Evolutionary conservation across 2,113 vertebrate species (phyloP).

Genomic region (Poicephalus gulielmi): DNA sequence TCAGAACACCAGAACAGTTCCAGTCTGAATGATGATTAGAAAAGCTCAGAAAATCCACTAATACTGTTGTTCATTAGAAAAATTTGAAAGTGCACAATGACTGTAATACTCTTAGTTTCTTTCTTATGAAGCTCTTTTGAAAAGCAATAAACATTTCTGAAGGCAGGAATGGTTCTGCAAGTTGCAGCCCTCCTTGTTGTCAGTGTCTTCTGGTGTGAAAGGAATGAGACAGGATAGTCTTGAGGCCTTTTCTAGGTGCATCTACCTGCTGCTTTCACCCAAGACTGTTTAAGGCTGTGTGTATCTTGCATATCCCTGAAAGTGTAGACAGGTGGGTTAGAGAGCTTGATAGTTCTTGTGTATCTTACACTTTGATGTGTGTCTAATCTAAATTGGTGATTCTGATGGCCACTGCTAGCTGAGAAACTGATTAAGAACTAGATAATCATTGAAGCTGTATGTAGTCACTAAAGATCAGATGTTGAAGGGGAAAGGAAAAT

Average conservation of each 20-base stretch:
- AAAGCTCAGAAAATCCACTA: not conserved
- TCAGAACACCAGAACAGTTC: not conserved
- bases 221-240: not conserved
- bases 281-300: not conserved
- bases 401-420: not conserved
- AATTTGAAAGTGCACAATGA: not conserved
- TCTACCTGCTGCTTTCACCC: not conserved
- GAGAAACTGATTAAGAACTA: not conserved
- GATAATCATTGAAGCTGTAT: not conserved
- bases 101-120: not conserved
- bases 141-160: not conserved
- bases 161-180: not conserved
- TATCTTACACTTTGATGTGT: not conserved
- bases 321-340: not conserved
- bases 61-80: not conserved
- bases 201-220: not conserved
- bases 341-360: not conserved
- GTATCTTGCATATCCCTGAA: not conserved
- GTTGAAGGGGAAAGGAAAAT: not conserved
- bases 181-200: not conserved
- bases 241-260: not conserved
- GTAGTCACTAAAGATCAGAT: not conserved
- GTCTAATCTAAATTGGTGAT: not conserved
- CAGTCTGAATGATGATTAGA: not conserved
- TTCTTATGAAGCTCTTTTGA: not conserved